Evolutionary conservation across 2,797 vertebrate species (phyloP).

Genomic region (Oryzias dopingdopingensis): DNA sequence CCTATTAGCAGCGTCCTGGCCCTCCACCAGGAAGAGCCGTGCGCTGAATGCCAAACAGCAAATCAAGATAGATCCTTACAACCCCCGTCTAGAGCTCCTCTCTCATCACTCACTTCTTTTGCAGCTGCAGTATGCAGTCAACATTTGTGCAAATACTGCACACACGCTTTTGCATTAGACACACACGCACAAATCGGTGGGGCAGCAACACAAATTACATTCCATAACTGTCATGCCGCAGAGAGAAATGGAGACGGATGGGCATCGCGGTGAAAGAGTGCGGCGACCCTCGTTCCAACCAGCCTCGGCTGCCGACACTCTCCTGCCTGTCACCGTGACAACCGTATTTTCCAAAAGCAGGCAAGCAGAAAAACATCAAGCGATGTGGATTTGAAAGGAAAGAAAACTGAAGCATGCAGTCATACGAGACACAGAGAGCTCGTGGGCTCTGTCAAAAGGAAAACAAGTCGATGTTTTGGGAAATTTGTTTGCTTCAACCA

Average conservation of each 20-base stretch:
- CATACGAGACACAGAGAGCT: slow-evolving; percentile 13
- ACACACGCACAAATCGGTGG: slow-evolving; percentile 34
- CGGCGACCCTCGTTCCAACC: slow-evolving; percentile 49
- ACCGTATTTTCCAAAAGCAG: slow-evolving; percentile 43
- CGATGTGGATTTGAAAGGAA: slow-evolving; percentile 26
- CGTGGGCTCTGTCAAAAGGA: slow-evolving; percentile 2
- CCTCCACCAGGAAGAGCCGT: slow-evolving; percentile 18
- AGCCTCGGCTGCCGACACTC: slow-evolving; percentile 39
- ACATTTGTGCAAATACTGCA: slow-evolving; percentile 36
- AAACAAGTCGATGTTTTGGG: slow-evolving; percentile 13
- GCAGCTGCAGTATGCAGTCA: slow-evolving; percentile 17
- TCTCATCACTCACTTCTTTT: slow-evolving; percentile 43
- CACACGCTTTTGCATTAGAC: slow-evolving; percentile 5
- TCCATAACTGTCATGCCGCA: slow-evolving; percentile 61
- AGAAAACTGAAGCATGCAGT: slow-evolving; percentile 36
- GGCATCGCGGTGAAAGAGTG: slow-evolving; percentile 41
- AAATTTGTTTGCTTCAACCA: slow-evolving; percentile 3
- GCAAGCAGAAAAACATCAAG: slow-evolving; percentile 41
- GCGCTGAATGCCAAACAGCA: slow-evolving; percentile 48
- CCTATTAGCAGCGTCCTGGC: slow-evolving; percentile 31
- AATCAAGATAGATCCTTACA: slow-evolving; percentile 28
- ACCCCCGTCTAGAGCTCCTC: slow-evolving; percentile 19
- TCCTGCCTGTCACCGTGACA: slow-evolving; percentile 63
- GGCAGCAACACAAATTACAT: slow-evolving; percentile 53
- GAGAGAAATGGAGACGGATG: slow-evolving; percentile 54